Percentiles rank a stretch among this genome's conserved stretches.
phyloP scores from a whole-genome alignment of 2,888 invertebrate species.

The Drosophila engyochracea region DNA sequence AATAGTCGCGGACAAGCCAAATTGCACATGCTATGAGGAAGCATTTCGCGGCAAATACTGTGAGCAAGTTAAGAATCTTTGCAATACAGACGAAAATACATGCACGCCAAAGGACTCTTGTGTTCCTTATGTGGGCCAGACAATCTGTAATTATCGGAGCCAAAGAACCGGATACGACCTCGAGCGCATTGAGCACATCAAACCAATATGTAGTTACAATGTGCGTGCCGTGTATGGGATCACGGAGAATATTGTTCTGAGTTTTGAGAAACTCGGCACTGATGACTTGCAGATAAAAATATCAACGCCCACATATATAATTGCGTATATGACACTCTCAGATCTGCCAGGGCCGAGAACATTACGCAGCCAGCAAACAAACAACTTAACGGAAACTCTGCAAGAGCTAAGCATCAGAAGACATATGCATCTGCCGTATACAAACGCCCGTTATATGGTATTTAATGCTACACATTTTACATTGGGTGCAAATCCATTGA shows the following conservation, averaged over 20 bases:
- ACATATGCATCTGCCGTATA: slow-evolving; percentile 30
- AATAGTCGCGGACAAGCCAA: slow-evolving; percentile 17
- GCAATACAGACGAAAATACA: slow-evolving; percentile 12
- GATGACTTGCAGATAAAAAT: slow-evolving; percentile 15
- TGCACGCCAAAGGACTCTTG: slow-evolving; percentile 24
- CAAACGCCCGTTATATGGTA: slow-evolving; percentile 16
- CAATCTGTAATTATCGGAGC: slow-evolving; percentile 17
- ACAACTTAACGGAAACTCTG: slow-evolving; percentile 28
- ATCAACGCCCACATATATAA: slow-evolving; percentile 31
- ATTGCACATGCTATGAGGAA: slow-evolving; percentile 38
- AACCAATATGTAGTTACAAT: slow-evolving; percentile 34
- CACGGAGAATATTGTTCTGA: slow-evolving; percentile 29
- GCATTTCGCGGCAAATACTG: slow-evolving; percentile 44
- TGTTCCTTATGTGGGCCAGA: slow-evolving; percentile 38
- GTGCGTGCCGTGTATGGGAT: slow-evolving; percentile 22
- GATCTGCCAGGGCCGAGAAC: not conserved
- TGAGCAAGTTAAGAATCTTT: slow-evolving; percentile 40
- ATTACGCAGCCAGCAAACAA: slow-evolving; percentile 13
- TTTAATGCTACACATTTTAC: slow-evolving; percentile 27
- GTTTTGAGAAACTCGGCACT: slow-evolving; percentile 19
- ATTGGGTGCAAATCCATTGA: slow-evolving; percentile 30
- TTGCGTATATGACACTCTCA: slow-evolving; percentile 4
- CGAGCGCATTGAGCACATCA: not conserved
- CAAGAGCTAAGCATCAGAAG: slow-evolving; percentile 31
- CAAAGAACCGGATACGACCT: not conserved